A percentile compares a stretch with the other conserved stretches of the same genome.
phyloP scores from a whole-genome alignment of 1,140 invertebrate genomes.

The Probaryconus sp. region DNA sequence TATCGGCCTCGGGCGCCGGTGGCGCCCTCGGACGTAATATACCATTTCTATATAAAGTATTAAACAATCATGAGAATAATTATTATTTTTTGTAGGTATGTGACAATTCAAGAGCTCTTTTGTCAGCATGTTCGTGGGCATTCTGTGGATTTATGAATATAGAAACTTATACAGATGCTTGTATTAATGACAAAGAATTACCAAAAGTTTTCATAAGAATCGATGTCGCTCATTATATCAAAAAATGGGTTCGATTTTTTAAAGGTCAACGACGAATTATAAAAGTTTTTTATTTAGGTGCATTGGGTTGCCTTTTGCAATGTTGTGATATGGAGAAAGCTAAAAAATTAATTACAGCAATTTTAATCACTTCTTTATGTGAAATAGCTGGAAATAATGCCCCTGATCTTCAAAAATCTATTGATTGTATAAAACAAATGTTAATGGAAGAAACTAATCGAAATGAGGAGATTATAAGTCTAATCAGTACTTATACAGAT shows the following conservation, averaged over 20 bases:
- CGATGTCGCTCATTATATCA: constrained; percentile 8
- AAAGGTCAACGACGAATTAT: not conserved
- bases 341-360: not conserved
- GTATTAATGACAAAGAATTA: not conserved
- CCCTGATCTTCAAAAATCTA: not conserved
- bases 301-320: constrained; percentile 2
- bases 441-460: too few species aligned
- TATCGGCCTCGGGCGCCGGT: too few species aligned
- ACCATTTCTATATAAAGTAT: too few species aligned
- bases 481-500: too few species aligned
- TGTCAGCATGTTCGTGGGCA: constrained; percentile 10
- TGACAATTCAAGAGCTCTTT: constrained; percentile 16
- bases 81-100: constrained; percentile 8
- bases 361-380: not conserved
- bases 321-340: not conserved
- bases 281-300: constrained; percentile 14
- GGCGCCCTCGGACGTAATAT: too few species aligned
- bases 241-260: constrained; percentile 16
- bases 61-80: too few species aligned
- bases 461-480: too few species aligned
- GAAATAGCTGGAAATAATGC: constrained; percentile 4
- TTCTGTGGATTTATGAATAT: not conserved
- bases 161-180: constrained; percentile 7
- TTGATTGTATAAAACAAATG: not conserved
- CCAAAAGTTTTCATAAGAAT: constrained; percentile 5